phyloP scores from a whole-genome alignment of 2,113 vertebrate genomes.

The Onychorhynchus coronatus region DNA sequence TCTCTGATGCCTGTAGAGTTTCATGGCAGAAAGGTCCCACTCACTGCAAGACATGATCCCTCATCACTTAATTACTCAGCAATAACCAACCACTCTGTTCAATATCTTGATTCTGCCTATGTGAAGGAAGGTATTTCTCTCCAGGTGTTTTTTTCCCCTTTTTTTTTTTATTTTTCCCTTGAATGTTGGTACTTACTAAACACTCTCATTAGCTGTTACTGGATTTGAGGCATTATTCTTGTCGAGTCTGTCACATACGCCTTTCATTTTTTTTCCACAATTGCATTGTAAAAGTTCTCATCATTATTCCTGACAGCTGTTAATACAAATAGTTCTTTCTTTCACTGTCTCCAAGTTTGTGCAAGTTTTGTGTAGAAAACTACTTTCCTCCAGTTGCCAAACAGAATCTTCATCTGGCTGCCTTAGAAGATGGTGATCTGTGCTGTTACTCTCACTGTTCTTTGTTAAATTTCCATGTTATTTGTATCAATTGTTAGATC shows the following conservation, averaged over 20 bases:
- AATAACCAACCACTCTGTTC: neutral
- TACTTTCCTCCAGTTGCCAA: neutral
- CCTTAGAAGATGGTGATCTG: neutral
- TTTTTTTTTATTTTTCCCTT: neutral
- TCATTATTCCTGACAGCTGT: neutral
- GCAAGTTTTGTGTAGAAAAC: neutral
- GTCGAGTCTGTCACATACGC: neutral
- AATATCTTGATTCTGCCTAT: neutral
- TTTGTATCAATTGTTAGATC: neutral
- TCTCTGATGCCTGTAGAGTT: neutral
- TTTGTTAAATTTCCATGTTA: neutral
- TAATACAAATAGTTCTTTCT: neutral
- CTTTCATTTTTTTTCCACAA: neutral
- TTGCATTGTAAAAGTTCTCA: neutral
- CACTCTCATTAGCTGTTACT: neutral
- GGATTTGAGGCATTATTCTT: neutral
- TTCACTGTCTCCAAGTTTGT: neutral
- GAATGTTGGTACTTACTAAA: neutral
- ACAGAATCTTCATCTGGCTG: neutral
- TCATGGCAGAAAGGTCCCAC: neutral
- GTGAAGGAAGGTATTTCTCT: neutral
- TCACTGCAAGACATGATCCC: neutral
- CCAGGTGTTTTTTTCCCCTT: rapidly evolving
- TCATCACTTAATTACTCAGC: neutral
- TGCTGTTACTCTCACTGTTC: neutral